Conservation (phyloP, 2,113 vertebrate species). For the Silurus asotus region DNA sequence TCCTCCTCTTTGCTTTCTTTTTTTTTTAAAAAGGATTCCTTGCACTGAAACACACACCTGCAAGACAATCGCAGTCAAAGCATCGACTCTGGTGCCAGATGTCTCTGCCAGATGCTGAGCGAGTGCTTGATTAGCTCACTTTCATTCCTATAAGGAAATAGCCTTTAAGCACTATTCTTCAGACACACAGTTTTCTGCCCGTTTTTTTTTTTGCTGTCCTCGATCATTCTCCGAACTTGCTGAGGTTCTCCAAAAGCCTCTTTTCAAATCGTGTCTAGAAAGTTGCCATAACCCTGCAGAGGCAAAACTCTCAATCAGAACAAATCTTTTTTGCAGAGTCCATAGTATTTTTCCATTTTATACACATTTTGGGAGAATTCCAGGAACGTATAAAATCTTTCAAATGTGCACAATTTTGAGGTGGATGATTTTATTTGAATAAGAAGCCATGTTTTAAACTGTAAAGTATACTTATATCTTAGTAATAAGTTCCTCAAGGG, state of each 20-base stretch:
- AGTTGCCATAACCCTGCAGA: not conserved
- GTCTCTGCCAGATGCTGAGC: not conserved
- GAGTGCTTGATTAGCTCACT: not conserved
- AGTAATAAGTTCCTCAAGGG: too few species aligned
- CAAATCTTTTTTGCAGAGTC: too few species aligned
- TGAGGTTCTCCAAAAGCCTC: not conserved
- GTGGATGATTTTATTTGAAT: too few species aligned
- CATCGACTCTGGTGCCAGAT: not conserved
- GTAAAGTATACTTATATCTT: too few species aligned
- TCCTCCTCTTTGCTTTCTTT: not conserved
- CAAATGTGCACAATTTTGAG: too few species aligned
- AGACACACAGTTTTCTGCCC: not conserved
- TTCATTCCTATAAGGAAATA: slow-evolving; percentile 16
- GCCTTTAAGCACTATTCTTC: slow-evolving; percentile 2
- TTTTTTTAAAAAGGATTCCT: too few species aligned
- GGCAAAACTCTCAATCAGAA: not conserved
- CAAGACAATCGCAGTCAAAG: not conserved
- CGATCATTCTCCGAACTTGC: not conserved
- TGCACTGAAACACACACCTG: not conserved
- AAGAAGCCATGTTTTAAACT: too few species aligned
- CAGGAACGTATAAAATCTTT: too few species aligned
- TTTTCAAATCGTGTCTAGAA: not conserved
- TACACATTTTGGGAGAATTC: too few species aligned
- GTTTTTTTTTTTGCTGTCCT: not conserved
- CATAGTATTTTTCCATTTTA: too few species aligned